Percentiles rank a stretch among this genome's conserved stretches.
These are phyloP conservation scores for Cetonia aurata DNA, from an alignment of 2,888 invertebrate genomes.

Conservation along the genomic window DNA sequence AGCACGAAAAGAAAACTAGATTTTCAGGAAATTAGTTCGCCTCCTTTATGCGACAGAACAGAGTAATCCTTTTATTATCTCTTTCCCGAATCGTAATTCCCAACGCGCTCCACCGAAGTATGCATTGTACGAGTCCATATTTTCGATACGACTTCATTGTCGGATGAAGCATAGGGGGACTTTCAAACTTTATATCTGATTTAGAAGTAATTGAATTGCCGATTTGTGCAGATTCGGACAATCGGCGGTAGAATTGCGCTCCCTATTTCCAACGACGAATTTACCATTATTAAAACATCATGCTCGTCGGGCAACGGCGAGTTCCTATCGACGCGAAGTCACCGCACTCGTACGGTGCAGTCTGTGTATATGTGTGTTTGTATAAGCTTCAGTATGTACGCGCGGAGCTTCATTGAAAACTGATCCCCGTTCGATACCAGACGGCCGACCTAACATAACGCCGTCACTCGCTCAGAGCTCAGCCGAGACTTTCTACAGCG, in stretches of 20 bases:
- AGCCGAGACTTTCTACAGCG: slow-evolving; percentile 41
- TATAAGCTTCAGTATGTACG: slow-evolving; percentile 41
- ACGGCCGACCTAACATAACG: slow-evolving; percentile 40
- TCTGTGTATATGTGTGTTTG: slow-evolving; percentile 2
- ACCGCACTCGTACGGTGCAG: not conserved
- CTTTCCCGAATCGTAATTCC: not conserved
- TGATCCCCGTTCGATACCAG: slow-evolving; percentile 53
- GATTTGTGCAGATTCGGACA: slow-evolving; percentile 49
- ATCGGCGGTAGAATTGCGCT: slow-evolving; percentile 52
- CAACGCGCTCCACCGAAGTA: not conserved
- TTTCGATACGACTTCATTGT: slow-evolving; percentile 51
- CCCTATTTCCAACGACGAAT: slow-evolving; percentile 50
- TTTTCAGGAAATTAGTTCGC: not conserved
- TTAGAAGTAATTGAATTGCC: slow-evolving; percentile 56
- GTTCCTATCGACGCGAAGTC: not conserved
- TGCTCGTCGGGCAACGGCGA: slow-evolving; percentile 46
- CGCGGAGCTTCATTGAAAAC: slow-evolving; percentile 55
- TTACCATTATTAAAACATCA: slow-evolving; percentile 58
- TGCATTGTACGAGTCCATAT: slow-evolving; percentile 53
- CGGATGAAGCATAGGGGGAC: slow-evolving; percentile 49
- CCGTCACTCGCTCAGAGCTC: slow-evolving; percentile 47
- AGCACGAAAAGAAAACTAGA: too few relatives aligned
- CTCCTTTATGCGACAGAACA: not conserved
- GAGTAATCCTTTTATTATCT: not conserved
- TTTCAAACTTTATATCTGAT: slow-evolving; percentile 55